A percentile compares a stretch with the other conserved stretches of the same genome.
phyloP scores from a whole-genome alignment of 2,113 vertebrate genomes.

The Tympanuchus pallidicinctus region DNA sequence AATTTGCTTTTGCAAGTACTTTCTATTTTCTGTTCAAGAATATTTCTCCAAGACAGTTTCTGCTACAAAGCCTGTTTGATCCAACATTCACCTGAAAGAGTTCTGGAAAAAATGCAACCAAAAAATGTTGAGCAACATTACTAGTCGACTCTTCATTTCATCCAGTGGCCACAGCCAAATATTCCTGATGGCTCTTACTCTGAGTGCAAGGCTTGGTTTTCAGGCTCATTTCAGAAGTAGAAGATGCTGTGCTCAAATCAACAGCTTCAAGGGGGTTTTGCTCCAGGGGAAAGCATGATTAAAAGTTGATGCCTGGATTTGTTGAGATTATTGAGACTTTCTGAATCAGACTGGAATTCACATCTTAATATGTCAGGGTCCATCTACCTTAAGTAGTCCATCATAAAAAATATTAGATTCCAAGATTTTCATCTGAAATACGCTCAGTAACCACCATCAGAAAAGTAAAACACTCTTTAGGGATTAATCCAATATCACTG shows the following conservation, averaged over 20 bases:
- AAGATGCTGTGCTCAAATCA: background rate
- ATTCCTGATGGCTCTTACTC: background rate
- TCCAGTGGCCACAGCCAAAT: background rate
- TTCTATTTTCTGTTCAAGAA: background rate
- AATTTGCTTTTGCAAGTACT: background rate
- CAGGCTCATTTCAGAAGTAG: background rate
- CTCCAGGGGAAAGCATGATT: constrained; percentile 22
- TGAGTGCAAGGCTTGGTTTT: background rate
- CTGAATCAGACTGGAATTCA: background rate
- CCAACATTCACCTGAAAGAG: background rate
- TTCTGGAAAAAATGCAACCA: background rate
- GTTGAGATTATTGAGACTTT: background rate
- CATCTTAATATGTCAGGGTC: constrained; percentile 37
- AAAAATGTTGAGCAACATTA: background rate
- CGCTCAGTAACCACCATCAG: background rate
- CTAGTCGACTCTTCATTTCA: background rate
- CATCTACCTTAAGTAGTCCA: constrained; percentile 43
- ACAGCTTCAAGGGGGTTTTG: background rate
- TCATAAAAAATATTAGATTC: constrained; percentile 23
- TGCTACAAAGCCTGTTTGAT: background rate
- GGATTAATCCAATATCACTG: background rate
- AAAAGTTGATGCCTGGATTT: constrained; percentile 35
- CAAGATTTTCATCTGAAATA: constrained; percentile 26
- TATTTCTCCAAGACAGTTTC: background rate
- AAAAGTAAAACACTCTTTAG: background rate